Percentiles rank a stretch among this genome's conserved stretches.
Evolutionary conservation across 1,140 invertebrate species (phyloP).

Genomic region (Ostrea edulis): DNA sequence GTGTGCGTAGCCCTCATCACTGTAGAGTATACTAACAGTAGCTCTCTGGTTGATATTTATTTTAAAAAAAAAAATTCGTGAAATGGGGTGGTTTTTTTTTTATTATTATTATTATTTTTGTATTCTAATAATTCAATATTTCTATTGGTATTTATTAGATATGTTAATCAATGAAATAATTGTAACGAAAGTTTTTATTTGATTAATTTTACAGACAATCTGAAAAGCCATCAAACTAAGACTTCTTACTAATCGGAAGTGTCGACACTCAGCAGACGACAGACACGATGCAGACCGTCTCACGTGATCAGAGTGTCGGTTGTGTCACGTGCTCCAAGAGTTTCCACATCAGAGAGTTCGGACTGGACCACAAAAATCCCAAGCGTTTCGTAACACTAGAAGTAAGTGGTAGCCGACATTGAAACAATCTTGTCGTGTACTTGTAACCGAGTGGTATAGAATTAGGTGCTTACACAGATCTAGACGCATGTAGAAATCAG

Average conservation of each 20-base stretch:
- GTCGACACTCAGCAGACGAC: neutral
- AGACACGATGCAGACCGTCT: neutral
- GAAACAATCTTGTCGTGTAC: too few relatives aligned
- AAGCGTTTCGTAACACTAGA: slow-evolving; percentile 38
- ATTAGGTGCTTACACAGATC: neutral
- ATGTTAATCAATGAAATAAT: too few relatives aligned
- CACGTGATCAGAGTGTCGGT: neutral
- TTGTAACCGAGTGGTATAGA: too few relatives aligned
- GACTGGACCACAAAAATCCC: slow-evolving; percentile 16
- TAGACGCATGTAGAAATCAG: neutral
- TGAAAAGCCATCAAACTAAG: neutral
- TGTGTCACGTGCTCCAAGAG: neutral
- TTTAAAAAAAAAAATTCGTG: too few relatives aligned
- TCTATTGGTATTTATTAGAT: too few relatives aligned
- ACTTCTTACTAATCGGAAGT: neutral
- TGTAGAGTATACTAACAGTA: too few relatives aligned
- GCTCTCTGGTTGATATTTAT: too few relatives aligned
- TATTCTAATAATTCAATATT: too few relatives aligned
- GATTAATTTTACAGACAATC: neutral
- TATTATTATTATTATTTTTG: too few relatives aligned
- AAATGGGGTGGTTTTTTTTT: too few relatives aligned
- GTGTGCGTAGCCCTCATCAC: too few relatives aligned
- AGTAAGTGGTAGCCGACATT: slow-evolving; percentile 1
- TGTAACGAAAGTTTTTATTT: too few relatives aligned
- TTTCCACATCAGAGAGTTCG: slow-evolving; percentile 31